A percentile compares a stretch with the other conserved stretches of the same genome.
Evolutionary conservation across 2,888 invertebrate species (phyloP).

Genomic region (Eubasilissa splendida): DNA sequence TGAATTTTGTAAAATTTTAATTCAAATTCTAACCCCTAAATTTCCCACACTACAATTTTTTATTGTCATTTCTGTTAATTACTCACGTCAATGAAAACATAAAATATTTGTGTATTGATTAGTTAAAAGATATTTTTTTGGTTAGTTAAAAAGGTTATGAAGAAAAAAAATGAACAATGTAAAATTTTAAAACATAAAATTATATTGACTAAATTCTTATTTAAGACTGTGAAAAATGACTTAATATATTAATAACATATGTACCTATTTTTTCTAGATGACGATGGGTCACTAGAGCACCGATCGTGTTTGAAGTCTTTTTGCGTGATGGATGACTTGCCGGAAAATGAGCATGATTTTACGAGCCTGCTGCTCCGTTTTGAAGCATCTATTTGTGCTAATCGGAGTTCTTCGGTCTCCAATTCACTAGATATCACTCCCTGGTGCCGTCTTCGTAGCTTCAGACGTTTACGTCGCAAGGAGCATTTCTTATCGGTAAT

Average conservation of each 20-base stretch:
- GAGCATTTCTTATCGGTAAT: slow-evolving; percentile 70
- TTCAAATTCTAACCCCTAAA: too few relatives aligned
- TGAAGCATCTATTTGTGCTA: slow-evolving; percentile 61
- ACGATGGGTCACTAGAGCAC: slow-evolving; percentile 77
- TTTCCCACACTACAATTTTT: too few relatives aligned
- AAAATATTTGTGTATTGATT: too few relatives aligned
- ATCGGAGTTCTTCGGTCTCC: slow-evolving; percentile 61
- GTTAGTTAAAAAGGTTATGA: too few relatives aligned
- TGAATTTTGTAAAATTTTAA: too few relatives aligned
- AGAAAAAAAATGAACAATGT: too few relatives aligned
- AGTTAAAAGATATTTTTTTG: too few relatives aligned
- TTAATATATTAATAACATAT: slow-evolving; percentile 56
- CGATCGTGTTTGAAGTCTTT: slow-evolving; percentile 73
- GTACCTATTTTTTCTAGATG: slow-evolving; percentile 72
- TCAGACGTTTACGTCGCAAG: slow-evolving; percentile 67
- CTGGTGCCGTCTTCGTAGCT: slow-evolving; percentile 64
- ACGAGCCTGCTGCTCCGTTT: slow-evolving; percentile 70
- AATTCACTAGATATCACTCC: slow-evolving; percentile 59
- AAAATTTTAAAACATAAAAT: too few relatives aligned
- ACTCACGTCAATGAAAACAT: too few relatives aligned
- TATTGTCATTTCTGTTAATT: too few relatives aligned
- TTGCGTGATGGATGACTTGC: slow-evolving; percentile 73
- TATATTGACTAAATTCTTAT: too few relatives aligned
- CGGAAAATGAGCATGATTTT: slow-evolving; percentile 84
- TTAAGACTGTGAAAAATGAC: background rate